Base-by-base conservation (phyloP, 2,888 invertebrate species). In the Pegoplata infirma region DNA sequence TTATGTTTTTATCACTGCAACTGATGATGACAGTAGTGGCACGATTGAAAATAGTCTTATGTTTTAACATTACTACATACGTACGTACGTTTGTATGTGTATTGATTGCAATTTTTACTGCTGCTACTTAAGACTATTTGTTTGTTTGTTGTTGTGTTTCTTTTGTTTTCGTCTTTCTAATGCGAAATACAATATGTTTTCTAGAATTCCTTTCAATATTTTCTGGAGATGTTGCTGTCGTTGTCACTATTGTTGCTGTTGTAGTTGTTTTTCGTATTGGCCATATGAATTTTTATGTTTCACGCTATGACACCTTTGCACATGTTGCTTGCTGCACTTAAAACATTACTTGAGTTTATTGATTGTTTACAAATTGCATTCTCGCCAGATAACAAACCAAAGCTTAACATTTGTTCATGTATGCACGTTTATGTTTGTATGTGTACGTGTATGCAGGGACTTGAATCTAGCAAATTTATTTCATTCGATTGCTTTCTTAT, bases 351-450 rank as follows among this genome's bases (percentile, higher is more conserved):
- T 32, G 23, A 40, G 10, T 69, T 66, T 71, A 71, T 66, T 66
- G 78, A 74, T 78, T 78, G 69, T 51, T 74, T 71, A 74, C 74
- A 74, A 78, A 71, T 69, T 69, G n/a, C 49, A 71, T 61, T 74
- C 44, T 23, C 8, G 58, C 17, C 51, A 51, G 58, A 32, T 23
- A 67, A 46, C 23, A 21, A 59, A 21, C 12, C 32, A 17, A n/a
- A 58, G 44, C 40, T 40, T 21, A 16, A 44, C 32, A 58, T 58
- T 58, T 58, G 44, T 58, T 44, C 51, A n/a, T 53, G 51, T 12
- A 12, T 17, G 21, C 10, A 14, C n/a, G n/a, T n/a, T n/a, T n/a
- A n/a, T n/a, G n/a, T n/a, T n/a, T n/a, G n/a, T n/a, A n/a, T n/a
- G 19, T 12, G 19, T 14, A 19, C 10, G 6, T 49, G 6, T 23